Evolutionary conservation across 1,140 invertebrate species (phyloP).

Genomic region (Eupristina koningsbergeri): DNA sequence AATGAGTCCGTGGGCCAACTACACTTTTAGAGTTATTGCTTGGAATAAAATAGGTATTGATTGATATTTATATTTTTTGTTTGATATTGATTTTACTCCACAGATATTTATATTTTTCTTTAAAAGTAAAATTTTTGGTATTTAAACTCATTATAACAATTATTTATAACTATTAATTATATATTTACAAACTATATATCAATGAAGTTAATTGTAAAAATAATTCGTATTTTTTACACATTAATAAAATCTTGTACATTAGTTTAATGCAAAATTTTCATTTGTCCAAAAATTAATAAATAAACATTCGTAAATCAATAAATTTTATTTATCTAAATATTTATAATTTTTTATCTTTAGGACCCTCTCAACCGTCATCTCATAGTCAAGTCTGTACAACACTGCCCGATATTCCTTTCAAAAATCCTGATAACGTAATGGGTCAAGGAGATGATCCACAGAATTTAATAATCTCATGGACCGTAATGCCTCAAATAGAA

Average conservation of each 20-base stretch:
- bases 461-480: constrained; percentile 96
- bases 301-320: background rate
- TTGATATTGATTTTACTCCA: too few species aligned
- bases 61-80: background rate
- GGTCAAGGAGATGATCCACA: constrained; percentile 90
- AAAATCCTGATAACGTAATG: constrained; percentile 95
- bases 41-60: constrained; percentile 92
- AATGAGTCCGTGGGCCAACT: constrained; percentile 95
- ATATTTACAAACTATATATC: too few species aligned
- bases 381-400: constrained; percentile 89
- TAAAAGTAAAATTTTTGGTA: background rate
- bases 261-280: too few species aligned
- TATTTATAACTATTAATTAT: too few species aligned
- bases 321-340: background rate
- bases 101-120: too few species aligned
- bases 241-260: too few species aligned
- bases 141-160: too few species aligned
- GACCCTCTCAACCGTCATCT: constrained; percentile 86
- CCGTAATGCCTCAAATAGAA: constrained; percentile 95
- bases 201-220: too few species aligned
- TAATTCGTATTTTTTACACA: too few species aligned
- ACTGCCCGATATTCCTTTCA: constrained; percentile 89
- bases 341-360: constrained; percentile 47
- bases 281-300: background rate
- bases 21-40: constrained; percentile 95